Base-by-base conservation (phyloP, 2,797 vertebrate genomes). In the Periophthalmus magnuspinnatus region DNA sequence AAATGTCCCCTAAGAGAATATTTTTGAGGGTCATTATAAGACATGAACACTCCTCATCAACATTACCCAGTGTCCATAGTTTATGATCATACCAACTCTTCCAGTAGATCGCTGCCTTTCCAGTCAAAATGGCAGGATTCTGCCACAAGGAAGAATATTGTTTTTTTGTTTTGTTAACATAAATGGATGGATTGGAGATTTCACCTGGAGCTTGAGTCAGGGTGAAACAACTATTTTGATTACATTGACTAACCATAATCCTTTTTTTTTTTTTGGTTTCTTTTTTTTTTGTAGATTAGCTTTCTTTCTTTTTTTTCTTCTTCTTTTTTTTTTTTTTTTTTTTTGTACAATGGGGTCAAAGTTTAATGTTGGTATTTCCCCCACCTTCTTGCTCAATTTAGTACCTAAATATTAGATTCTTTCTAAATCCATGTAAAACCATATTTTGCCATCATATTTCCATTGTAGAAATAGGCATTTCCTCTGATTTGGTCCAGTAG, bases 321-420 rank as follows among this genome's bases (percentile, higher is more conserved):
- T n/a, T n/a, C n/a, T n/a, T n/a, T 66, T 62, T 79, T 2, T 19
- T 80, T 72, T 16, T 70, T 56, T n/a, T n/a, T n/a, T 71, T 6
- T 72, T 76, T 19, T 67, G 32, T 24, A 79, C 10, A 9, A 79
- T 28, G 57, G 69, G 61, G 21, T 56, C 45, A 24, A 64, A 21
- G 47, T 76, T 76, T 34, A 45, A 11, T 2, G 2, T 1, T 0
- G 69, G 61, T 34, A 76, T 68, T 57, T 76, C 62, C 4, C 76
- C 63, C 5, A 70, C 10, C 3, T 72, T 36, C 8, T 28, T 4
- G 22, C 5, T 70, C 24, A 74, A 10, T 17, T 61, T n/a, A 28
- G 69, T 61, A 16, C 41, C 24, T 10, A 59, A n/a, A 24, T 58
- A 68, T 52, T 57, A 76, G 24, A 76, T 68, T 14, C 55, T 28